A percentile compares a stretch with the other conserved stretches of the same genome.
Conservation (phyloP, 2,113 vertebrate genomes). For the Hystrix cristata region DNA sequence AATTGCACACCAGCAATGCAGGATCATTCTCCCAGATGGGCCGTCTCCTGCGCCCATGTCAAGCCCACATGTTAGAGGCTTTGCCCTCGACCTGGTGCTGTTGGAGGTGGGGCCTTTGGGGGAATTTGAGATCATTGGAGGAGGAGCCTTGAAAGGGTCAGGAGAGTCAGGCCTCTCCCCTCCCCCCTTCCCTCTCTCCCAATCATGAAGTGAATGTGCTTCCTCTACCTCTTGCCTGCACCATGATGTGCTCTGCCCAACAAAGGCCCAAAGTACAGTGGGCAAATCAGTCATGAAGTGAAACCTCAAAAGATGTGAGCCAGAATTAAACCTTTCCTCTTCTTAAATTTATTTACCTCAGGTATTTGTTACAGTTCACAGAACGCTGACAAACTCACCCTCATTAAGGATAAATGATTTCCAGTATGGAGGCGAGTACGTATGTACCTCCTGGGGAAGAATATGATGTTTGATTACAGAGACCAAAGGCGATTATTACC, state of each 20-base stretch:
- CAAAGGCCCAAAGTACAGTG: neutral
- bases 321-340: neutral
- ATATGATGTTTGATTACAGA: neutral
- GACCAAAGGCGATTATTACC: neutral
- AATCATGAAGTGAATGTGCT: neutral
- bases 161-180: too few species aligned
- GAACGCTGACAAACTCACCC: too few species aligned
- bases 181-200: neutral
- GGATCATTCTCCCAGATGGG: neutral
- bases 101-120: too few species aligned
- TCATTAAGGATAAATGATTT: neutral
- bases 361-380: neutral
- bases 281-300: neutral
- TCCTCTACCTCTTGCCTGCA: neutral
- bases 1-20: neutral
- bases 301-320: neutral
- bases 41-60: accelerated
- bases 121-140: neutral
- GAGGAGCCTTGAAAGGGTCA: neutral
- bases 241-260: too few species aligned
- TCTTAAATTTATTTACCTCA: neutral
- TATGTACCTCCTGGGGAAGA: too few species aligned
- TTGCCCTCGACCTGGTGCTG: accelerated
- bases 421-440: neutral
- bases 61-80: neutral